Evolutionary conservation across 2,888 invertebrate species (phyloP), one percentile per base, ranked within the genome.

Genomic region (Lasioglossum morio): DNA sequence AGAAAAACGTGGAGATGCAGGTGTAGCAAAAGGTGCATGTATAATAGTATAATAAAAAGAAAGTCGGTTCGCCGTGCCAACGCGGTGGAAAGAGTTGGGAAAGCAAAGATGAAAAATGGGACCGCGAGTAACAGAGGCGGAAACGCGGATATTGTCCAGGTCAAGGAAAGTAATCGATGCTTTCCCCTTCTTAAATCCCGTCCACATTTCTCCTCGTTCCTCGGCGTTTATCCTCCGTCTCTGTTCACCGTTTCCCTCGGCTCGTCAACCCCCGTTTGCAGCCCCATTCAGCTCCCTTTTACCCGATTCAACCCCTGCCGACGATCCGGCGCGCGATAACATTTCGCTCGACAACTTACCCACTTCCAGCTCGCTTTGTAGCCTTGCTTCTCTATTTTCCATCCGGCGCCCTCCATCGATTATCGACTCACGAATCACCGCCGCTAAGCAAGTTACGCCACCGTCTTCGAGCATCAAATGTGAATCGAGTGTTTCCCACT

Each of bases 81-180:
- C 43, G 10, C 23, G 8, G 53, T 48, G 66, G 66, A 34, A 69
- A 69, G 23, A 46, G 30, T 46, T 46, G 84, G 27, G 66, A 37
- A 69, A 37, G 78, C 73, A 60, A 60, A 53, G 72, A 85, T 85
- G 30, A 79, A 78, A 78, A 48, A 78, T 43, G 63, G 46, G 63
- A 23, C 74, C 40, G 77, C 43, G 81, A 76, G 81, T 63, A 72
- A 60, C 69, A 43, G 82, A 63, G 30, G 46, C 81, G 34, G 74
- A 78, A 80, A 82, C 75, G 43, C 57, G 74, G 81, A 84, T 86
- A 89, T 93, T 92, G 92, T 90, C 93, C 92, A 94, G 94, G 94
- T 95, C 94, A 94, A 94, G 94, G 92, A 94, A 94, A 92, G 91
- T 91, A 94, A 94, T 94, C 94, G 94, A 94, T 94, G 92, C 88